phyloP scores from a whole-genome alignment of 2,797 vertebrate genomes.

The Masticophis lateralis region DNA sequence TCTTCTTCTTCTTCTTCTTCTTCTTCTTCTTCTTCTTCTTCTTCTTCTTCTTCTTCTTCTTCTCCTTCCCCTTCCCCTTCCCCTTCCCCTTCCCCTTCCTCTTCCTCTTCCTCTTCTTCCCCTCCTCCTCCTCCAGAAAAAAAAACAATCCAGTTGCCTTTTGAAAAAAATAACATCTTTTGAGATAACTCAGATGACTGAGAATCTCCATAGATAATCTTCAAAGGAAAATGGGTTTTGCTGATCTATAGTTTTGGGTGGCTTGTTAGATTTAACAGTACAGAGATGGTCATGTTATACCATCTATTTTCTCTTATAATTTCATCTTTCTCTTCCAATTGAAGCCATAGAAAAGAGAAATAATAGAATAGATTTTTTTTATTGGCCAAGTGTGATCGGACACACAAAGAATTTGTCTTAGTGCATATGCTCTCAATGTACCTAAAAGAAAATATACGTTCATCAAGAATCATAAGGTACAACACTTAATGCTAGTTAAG shows the following conservation, averaged over 20 bases:
- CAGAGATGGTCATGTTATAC: not conserved
- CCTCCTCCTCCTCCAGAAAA: not conserved
- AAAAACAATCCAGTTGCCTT: not conserved
- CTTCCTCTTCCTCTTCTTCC: rapidly evolving
- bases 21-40: too few relatives aligned
- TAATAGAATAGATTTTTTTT: too few relatives aligned
- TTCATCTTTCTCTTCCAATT: not conserved
- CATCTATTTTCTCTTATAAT: not conserved
- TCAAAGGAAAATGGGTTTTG: not conserved
- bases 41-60: too few relatives aligned
- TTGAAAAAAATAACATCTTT: not conserved
- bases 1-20: rapidly evolving
- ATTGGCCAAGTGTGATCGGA: too few relatives aligned
- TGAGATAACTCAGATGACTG: not conserved
- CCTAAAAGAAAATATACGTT: too few relatives aligned
- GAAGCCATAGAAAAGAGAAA: not conserved
- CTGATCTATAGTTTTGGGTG: not conserved
- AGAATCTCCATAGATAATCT: not conserved
- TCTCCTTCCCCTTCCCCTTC: rapidly evolving
- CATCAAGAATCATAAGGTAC: too few relatives aligned
- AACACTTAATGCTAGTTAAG: too few relatives aligned
- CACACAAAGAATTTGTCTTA: too few relatives aligned
- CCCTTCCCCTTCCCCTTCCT: rapidly evolving
- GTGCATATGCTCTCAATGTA: too few relatives aligned
- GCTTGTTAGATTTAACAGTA: not conserved